Percentiles rank a stretch among this genome's conserved stretches.
Evolutionary conservation across 1,140 invertebrate genomes (phyloP).

Genomic region (Lepidotrigona ventralis): DNA sequence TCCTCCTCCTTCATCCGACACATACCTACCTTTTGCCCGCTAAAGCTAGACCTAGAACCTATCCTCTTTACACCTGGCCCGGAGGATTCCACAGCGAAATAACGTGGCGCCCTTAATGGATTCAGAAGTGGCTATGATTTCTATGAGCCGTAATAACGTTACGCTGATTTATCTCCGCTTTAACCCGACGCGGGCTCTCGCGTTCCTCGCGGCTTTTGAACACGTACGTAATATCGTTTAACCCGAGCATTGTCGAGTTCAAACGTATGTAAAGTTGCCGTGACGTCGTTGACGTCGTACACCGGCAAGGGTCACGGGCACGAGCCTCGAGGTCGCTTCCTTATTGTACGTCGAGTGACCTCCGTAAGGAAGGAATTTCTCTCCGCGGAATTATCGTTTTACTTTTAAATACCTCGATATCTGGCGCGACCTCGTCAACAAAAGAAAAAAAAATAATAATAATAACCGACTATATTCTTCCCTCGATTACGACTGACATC

Average conservation of each 20-base stretch:
- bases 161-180: conserved; percentile 72
- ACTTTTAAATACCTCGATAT: conserved; percentile 8
- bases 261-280: conserved; percentile 71
- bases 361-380: conserved; percentile 23
- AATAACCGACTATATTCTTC: background rate
- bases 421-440: too few relatives aligned
- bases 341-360: conserved; percentile 61
- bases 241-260: conserved; percentile 70
- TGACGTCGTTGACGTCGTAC: conserved; percentile 68
- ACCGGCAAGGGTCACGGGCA: conserved; percentile 53
- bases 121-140: conserved; percentile 71
- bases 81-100: conserved; percentile 56
- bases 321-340: conserved; percentile 62
- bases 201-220: conserved; percentile 56
- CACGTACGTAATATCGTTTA: conserved; percentile 70
- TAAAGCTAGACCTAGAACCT: conserved; percentile 13
- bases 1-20: background rate
- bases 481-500: background rate
- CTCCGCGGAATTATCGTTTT: background rate
- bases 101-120: conserved; percentile 63
- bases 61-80: conserved; percentile 49
- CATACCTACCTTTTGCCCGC: background rate
- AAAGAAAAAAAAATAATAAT: background rate
- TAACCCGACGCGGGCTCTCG: conserved; percentile 53
- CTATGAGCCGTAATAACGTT: conserved; percentile 68